Conservation (phyloP, 2,888 invertebrate species). For the Anorthoa munda region DNA sequence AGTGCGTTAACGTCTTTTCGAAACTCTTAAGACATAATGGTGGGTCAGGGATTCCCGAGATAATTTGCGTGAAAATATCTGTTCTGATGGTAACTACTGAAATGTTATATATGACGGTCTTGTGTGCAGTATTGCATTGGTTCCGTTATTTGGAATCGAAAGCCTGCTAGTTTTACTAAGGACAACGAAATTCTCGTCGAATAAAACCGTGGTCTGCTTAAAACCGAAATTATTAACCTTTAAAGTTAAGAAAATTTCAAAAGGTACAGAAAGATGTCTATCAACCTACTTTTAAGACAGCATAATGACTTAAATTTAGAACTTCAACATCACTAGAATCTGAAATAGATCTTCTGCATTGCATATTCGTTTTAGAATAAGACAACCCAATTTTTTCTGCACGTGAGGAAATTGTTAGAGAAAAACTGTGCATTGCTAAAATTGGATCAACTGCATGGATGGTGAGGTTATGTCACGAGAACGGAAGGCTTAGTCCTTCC, state of each 20-base stretch:
- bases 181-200: neutral
- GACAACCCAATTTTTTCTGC: slow-evolving; percentile 26
- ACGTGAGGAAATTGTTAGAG: neutral
- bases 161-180: neutral
- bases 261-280: neutral
- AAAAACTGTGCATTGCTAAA: slow-evolving; percentile 20
- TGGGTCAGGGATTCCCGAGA: neutral
- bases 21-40: neutral
- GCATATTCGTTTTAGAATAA: slow-evolving; percentile 43
- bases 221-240: neutral
- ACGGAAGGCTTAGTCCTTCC: neutral
- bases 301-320: slow-evolving; percentile 5
- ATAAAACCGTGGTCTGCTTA: neutral
- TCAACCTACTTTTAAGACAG: neutral
- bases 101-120: neutral
- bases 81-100: neutral
- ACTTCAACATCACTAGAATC: neutral
- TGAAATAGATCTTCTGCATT: slow-evolving; percentile 35
- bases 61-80: neutral
- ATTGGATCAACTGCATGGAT: neutral
- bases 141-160: neutral
- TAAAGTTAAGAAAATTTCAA: neutral
- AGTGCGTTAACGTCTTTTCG: neutral
- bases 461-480: neutral
- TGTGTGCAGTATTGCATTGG: neutral